Conservation (phyloP, 1,140 invertebrate species). For the Bombus huntii region DNA sequence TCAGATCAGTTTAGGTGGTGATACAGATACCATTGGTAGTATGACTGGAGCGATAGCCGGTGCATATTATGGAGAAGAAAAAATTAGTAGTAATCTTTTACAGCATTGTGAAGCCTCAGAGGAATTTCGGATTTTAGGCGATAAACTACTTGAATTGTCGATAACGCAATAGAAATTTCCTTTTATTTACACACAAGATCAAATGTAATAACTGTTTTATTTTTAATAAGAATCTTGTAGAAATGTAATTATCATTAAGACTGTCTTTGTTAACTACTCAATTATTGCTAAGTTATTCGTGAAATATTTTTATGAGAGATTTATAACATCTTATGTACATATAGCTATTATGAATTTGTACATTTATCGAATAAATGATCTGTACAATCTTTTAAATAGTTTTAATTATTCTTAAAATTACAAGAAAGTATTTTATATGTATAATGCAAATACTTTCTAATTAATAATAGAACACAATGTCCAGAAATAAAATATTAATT, state of each 20-base stretch:
- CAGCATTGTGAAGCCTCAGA: constrained; percentile 86
- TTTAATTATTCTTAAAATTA: background rate
- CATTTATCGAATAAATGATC: constrained; percentile 21
- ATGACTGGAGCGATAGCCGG: constrained; percentile 91
- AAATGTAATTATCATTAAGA: background rate
- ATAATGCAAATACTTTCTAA: background rate
- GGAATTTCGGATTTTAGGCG: constrained; percentile 82
- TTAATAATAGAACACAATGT: background rate
- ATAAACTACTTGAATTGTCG: constrained; percentile 79
- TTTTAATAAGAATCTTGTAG: background rate
- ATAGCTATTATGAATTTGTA: constrained; percentile 1
- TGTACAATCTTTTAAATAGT: background rate
- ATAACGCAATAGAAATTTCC: constrained; percentile 35
- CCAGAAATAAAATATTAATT: background rate
- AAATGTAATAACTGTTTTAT: background rate
- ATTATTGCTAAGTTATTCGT: background rate
- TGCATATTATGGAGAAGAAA: constrained; percentile 87
- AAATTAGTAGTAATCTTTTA: constrained; percentile 84
- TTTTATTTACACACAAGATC: background rate
- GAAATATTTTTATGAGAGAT: background rate
- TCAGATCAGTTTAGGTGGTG: constrained; percentile 89
- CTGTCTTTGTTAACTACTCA: background rate
- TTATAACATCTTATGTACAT: background rate
- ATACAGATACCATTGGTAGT: constrained; percentile 91
- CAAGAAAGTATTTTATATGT: background rate